Percentiles rank a stretch among this genome's conserved stretches.
Conservation (phyloP, 2,113 vertebrate species). For the Hypocryptadius cinnamomeus region DNA sequence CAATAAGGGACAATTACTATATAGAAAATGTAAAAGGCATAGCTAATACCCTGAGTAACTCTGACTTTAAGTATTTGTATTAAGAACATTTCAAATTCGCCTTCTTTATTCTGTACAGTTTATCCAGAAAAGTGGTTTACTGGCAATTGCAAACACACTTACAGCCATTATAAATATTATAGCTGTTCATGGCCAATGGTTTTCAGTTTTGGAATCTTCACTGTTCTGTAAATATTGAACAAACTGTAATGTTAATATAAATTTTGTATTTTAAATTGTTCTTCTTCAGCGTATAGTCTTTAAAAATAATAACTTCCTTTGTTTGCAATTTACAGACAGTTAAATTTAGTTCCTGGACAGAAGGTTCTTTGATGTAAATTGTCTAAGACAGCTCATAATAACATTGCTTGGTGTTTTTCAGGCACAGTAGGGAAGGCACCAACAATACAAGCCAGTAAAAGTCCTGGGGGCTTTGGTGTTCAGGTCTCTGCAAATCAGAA, state of each 20-base stretch:
- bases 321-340: conserved; percentile 66
- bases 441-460: conserved; percentile 74
- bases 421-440: conserved; percentile 77
- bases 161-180: background rate
- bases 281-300: conserved; percentile 16
- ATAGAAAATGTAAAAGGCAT: background rate
- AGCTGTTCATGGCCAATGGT: background rate
- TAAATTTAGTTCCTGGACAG: conserved; percentile 76
- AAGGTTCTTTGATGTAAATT: conserved; percentile 74
- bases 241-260: background rate
- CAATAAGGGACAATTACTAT: background rate
- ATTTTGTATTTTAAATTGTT: conserved; percentile 12
- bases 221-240: conserved; percentile 1
- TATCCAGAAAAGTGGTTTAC: background rate
- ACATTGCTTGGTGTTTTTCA: conserved; percentile 73
- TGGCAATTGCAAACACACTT: background rate
- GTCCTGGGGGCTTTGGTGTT: conserved; percentile 73
- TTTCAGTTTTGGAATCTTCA: background rate
- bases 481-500: conserved; percentile 86
- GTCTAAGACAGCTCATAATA: conserved; percentile 73
- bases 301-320: conserved; percentile 56
- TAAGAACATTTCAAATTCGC: background rate
- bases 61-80: background rate
- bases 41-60: background rate
- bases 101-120: background rate